These are phyloP conservation scores for Aleiodes testaceus DNA, from an alignment of 2,888 invertebrate genomes.

Conservation along the genomic window DNA sequence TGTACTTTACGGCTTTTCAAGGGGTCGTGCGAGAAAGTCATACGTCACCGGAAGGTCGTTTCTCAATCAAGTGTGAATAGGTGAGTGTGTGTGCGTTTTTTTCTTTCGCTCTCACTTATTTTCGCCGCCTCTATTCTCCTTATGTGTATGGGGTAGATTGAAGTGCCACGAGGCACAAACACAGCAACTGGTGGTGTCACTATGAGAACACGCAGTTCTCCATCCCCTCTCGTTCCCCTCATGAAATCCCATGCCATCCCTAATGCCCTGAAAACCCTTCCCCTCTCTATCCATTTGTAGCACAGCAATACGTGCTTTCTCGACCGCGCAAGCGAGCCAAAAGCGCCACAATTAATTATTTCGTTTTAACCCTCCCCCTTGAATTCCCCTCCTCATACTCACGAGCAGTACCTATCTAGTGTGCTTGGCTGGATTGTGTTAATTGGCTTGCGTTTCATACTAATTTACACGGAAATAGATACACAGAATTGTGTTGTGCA, in stretches of 20 bases:
- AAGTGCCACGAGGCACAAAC: conserved; percentile 48
- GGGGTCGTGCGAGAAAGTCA: conserved; percentile 46
- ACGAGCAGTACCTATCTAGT: conserved; percentile 35
- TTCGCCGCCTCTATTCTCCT: conserved; percentile 1
- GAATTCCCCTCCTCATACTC: background rate
- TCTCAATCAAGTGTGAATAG: conserved; percentile 46
- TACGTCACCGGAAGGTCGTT: conserved; percentile 50
- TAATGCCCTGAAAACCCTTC: no score
- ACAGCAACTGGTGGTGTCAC: conserved; percentile 52
- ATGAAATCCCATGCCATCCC: conserved; percentile 13
- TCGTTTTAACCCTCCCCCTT: conserved; percentile 47
- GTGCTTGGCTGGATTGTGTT: conserved; percentile 27
- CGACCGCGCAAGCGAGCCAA: conserved; percentile 35
- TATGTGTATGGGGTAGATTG: conserved; percentile 1
- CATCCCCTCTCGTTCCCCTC: conserved; percentile 2
- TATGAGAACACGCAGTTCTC: conserved; percentile 43
- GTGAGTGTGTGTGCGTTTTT: conserved; percentile 25
- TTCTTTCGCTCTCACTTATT: conserved; percentile 12
- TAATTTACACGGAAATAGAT: conserved; percentile 34
- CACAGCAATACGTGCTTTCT: conserved; percentile 28
- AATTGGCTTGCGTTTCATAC: conserved; percentile 4
- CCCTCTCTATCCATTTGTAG: background rate
- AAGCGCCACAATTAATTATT: conserved; percentile 53
- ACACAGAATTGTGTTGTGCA: conserved; percentile 1
- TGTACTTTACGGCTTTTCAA: conserved; percentile 27